Conservation (phyloP, 2,888 invertebrate genomes). For the Phengaris arion region DNA sequence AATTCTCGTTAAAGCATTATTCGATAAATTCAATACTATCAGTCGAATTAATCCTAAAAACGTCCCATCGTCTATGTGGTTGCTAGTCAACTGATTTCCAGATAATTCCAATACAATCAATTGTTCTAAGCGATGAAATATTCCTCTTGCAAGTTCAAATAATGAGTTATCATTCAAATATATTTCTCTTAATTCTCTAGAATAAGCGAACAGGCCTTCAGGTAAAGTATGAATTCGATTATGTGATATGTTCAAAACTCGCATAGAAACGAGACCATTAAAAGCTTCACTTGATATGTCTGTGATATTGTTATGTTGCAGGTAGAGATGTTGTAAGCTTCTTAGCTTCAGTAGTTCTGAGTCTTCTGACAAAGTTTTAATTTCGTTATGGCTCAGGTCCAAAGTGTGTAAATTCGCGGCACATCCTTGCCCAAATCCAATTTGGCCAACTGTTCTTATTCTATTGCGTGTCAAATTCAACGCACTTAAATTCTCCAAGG, state of each 20-base stretch:
- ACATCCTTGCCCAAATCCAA: slow-evolving; percentile 84
- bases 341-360: slow-evolving; percentile 87
- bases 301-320: slow-evolving; percentile 91
- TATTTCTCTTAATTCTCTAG: slow-evolving; percentile 89
- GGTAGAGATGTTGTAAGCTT: slow-evolving; percentile 87
- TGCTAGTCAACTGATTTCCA: slow-evolving; percentile 90
- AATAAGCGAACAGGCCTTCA: slow-evolving; percentile 88
- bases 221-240: slow-evolving; percentile 91
- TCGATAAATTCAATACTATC: slow-evolving; percentile 90
- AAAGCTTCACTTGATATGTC: slow-evolving; percentile 89
- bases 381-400: slow-evolving; percentile 90
- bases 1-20: slow-evolving; percentile 90
- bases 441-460: slow-evolving; percentile 86
- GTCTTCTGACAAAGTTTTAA: slow-evolving; percentile 85
- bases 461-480: slow-evolving; percentile 92
- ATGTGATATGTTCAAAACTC: slow-evolving; percentile 91
- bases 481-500: slow-evolving; percentile 87
- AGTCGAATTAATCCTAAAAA: slow-evolving; percentile 91
- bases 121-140: slow-evolving; percentile 91
- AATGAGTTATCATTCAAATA: slow-evolving; percentile 92
- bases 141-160: slow-evolving; percentile 88
- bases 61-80: slow-evolving; percentile 90
- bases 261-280: slow-evolving; percentile 87
- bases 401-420: slow-evolving; percentile 86
- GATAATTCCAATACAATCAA: slow-evolving; percentile 90